Evolutionary conservation across 2,888 invertebrate genomes (phyloP), one percentile per base, ranked within the genome.

Genomic region (Erebia palarica): DNA sequence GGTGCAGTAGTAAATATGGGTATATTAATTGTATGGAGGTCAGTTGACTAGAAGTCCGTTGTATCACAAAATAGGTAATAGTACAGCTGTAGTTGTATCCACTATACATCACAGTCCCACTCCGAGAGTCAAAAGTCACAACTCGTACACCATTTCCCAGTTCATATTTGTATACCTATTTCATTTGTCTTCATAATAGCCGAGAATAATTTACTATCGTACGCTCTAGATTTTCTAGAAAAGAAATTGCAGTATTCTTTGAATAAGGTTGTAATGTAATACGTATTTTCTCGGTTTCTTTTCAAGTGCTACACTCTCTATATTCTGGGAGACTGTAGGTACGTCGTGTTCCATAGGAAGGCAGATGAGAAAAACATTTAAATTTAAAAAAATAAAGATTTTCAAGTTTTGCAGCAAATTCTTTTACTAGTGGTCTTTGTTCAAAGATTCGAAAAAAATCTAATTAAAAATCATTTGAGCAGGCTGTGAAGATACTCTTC

Each of bases 111-210:
- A 60, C 60, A 42, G n/a, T 60, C n/a, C 60, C 44, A 42, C 60
- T n/a, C 36, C 60, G 16, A 59, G 60, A 59, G 60, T 60, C 60
- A 42, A 42, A 42, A 59, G 60, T 44, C 60, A 42, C 60, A 42
- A 42, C 36, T 42, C 60, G 11, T 5, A 42, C 16, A 11, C 36
- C 36, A 60, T 60, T 60, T 60, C 60, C 16, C 60, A 36, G 36
- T 60, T 16, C n/a, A 60, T 60, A 60, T 60, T 60, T 60, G 42
- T 44, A 60, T 60, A 60, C 42, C 42, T 60, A 60, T 42, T 60
- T 42, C 60, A 60, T 60, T 42, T 60, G 60, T 60, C 60, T 60
- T 60, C 42, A 44, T 60, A 42, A 42, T 60, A 44, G 44, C 16
- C 42, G 60, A n/a, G 60, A 42, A 44, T 42, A 60, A 60, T 60